A percentile compares a stretch with the other conserved stretches of the same genome.
These are phyloP conservation scores for Metopia argyrocephala DNA, from an alignment of 2,888 invertebrate species.

Conservation along the genomic window DNA sequence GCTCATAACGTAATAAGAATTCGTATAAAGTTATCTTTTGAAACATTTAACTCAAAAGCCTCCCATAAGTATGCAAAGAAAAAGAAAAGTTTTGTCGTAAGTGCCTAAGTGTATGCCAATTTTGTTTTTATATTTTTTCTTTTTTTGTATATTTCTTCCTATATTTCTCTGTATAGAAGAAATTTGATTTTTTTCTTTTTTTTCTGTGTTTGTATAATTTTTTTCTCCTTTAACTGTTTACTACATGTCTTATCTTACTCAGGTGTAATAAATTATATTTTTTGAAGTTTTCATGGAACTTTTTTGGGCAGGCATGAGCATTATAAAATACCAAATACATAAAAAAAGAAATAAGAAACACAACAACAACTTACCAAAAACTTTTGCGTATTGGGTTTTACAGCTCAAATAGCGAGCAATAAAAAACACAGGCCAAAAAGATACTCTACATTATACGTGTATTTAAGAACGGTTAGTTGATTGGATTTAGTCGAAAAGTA, in stretches of 20 bases:
- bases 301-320: slow-evolving; percentile 48
- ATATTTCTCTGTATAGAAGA: not conserved
- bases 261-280: slow-evolving; percentile 75
- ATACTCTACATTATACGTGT: no score
- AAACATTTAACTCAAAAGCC: slow-evolving; percentile 41
- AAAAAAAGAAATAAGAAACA: not conserved
- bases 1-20: slow-evolving; percentile 1
- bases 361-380: slow-evolving; percentile 46
- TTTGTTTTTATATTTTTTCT: no score
- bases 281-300: slow-evolving; percentile 67
- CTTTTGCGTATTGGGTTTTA: slow-evolving; percentile 61
- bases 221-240: slow-evolving; percentile 38
- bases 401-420: slow-evolving; percentile 8
- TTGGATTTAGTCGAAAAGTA: no score
- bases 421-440: not conserved
- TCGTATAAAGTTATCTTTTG: slow-evolving; percentile 42
- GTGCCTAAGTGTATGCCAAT: slow-evolving; percentile 60
- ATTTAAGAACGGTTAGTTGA: no score
- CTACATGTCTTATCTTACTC: slow-evolving; percentile 64
- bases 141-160: not conserved
- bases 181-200: not conserved
- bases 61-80: slow-evolving; percentile 54
- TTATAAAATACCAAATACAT: not conserved
- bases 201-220: not conserved
- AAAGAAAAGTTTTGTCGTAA: slow-evolving; percentile 55